Conservation (phyloP, 2,888 invertebrate genomes). For the Tenthredo scrophulariae region DNA sequence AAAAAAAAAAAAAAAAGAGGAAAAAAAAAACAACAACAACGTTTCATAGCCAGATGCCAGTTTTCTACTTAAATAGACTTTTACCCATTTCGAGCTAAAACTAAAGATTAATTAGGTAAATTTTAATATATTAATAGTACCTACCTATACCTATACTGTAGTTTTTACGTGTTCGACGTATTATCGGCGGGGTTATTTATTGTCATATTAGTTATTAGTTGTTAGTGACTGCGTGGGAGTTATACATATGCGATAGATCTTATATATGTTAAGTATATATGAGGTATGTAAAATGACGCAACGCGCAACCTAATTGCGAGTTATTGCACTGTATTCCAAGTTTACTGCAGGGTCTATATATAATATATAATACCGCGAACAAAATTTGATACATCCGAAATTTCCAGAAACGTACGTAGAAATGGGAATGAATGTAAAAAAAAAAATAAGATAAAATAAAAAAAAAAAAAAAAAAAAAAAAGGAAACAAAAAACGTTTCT, state of each 20-base stretch:
- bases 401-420: neutral
- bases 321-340: neutral
- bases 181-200: slow-evolving; percentile 24
- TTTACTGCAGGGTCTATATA: neutral
- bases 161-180: slow-evolving; percentile 28
- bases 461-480: neutral
- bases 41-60: slow-evolving; percentile 48
- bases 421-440: neutral
- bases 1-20: neutral
- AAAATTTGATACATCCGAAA: neutral
- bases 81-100: slow-evolving; percentile 33
- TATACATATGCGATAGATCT: neutral
- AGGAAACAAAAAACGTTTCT: neutral
- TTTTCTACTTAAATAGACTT: slow-evolving; percentile 46
- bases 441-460: neutral
- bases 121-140: slow-evolving; percentile 18
- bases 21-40: slow-evolving; percentile 32
- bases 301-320: slow-evolving; percentile 1
- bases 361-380: no score
- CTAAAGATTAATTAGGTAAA: slow-evolving; percentile 8
- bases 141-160: slow-evolving; percentile 1
- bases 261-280: neutral
- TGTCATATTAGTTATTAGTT: slow-evolving; percentile 29
- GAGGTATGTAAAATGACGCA: neutral
- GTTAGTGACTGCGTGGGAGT: neutral